phyloP scores from a whole-genome alignment of 1,140 invertebrate genomes.

The Holcopasites calliopsidis region DNA sequence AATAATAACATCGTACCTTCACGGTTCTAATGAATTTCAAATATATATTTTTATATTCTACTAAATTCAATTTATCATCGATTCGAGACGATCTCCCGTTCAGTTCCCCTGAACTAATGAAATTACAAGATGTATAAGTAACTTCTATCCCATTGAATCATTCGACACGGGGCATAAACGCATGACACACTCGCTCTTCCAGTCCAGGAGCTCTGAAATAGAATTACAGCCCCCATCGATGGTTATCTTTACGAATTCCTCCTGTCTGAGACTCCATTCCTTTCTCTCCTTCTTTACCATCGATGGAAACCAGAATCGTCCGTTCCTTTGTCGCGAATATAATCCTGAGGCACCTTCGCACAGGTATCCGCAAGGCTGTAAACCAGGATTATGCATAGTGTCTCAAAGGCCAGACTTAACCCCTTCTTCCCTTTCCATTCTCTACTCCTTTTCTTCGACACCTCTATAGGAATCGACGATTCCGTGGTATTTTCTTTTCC shows the following conservation, averaged over 20 bases:
- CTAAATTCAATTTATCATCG: background rate
- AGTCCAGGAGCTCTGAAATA: background rate
- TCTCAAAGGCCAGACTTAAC: constrained; percentile 24
- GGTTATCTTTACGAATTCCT: background rate
- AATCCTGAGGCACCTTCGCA: constrained; percentile 34
- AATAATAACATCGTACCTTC: no score
- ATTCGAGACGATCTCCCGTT: no score
- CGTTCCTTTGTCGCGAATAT: constrained; percentile 36
- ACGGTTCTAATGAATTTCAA: no score
- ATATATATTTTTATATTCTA: no score
- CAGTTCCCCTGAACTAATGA: no score
- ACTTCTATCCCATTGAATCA: background rate
- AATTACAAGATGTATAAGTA: background rate
- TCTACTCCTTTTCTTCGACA: background rate
- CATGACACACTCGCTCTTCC: background rate
- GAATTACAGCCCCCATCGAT: background rate
- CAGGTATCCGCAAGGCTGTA: background rate
- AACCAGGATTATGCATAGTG: background rate
- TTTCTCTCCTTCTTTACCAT: background rate
- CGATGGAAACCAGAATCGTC: constrained; percentile 7
- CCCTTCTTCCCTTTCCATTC: constrained; percentile 2
- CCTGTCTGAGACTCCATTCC: background rate
- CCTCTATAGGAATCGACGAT: background rate
- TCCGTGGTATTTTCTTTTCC: constrained; percentile 11
- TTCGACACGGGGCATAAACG: background rate